Evolutionary conservation across 2,888 invertebrate species (phyloP), one percentile per base, ranked within the genome.

Genomic region (Drosophila tripunctata): DNA sequence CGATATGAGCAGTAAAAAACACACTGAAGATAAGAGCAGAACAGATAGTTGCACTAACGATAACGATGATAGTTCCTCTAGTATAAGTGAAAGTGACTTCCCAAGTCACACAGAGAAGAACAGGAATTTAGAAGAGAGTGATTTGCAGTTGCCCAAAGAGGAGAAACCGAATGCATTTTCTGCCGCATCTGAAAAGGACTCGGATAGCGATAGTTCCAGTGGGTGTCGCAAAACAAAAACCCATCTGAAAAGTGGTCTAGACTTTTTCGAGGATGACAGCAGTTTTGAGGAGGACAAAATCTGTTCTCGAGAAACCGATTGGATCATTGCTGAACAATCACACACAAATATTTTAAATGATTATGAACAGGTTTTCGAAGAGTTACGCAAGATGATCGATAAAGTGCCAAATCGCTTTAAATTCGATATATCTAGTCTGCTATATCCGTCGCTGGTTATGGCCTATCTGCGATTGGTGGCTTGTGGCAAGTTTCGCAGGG

Each of bases 241-340:
- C 0, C 57, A 21, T 5, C 1, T 5, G 0, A 35, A 15, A 0
- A 55, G 41, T 6, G 50, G 36, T 0, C 22, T 14, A 0, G 82
- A 79, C 8, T 81, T 85, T 14, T 85, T 56, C 8, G 78, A 79
- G 31, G 70, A 84, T 7, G 51, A 56, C 0, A 40, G 5, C 15
- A 7, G 6, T 0, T 27, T n/a, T 2, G 50, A 50, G 5, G 60
- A 50, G 2, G 44, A 56, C 2, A 30, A 10, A 2, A 0, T n/a
- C 1, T 47, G 10, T 7, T 30, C 44, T 0, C 40, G 30, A 1
- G 60, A 41, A 0, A 21, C 52, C 22, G 50, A 24, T 1, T 12
- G 0, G 0, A 6, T 17, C 2, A 33, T 3, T 1, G 12, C 36
- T 2, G 54, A 50, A 2, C 5, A 33, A 4, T 7, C 15, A 0